Evolutionary conservation across 2,113 vertebrate species (phyloP), one percentile per base, ranked within the genome.

Genomic region (Eleginops maclovinus): DNA sequence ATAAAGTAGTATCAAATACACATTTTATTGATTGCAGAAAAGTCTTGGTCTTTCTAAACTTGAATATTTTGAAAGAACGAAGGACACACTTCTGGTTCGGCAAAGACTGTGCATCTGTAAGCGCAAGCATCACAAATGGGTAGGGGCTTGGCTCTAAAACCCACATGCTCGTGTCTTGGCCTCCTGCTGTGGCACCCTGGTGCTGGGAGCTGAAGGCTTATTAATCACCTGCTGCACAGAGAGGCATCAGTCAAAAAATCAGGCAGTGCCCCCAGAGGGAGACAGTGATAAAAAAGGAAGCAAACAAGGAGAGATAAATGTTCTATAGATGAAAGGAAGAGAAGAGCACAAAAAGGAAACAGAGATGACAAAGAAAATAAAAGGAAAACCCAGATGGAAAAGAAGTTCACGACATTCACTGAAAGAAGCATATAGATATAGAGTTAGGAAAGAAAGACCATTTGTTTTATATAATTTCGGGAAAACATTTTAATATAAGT

Each of bases 221-320:
- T 82, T 81, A 79, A 87, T 89, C 72, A 83, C 77, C 81, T 87
- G 83, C 75, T 75, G 81, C 86, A 86, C 69, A 63, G 59, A 61
- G 59, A 83, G 72, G 49, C 65, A 67, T 84, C 75, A 85, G 77
- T 73, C 75, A 72, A 62, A 54, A n/a, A 69, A 69, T 62, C 60
- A 14, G 26, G 54, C 72, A 22, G 31, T 22, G 70, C n/a, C 62
- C 79, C 72, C 54, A 65, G 73, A 77, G 75, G 71, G 13, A 65
- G 9, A 61, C n/a, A 17, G 54, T 13, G 26, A 74, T 16, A 50
- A 55, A 50, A 55, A 83, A 50, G 24, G 31, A 77, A 24, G 56
- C 10, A 54, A 62, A 11, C 51, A 49, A 54, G 26, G 31, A 15
- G 41, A 56, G 21, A 40, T 62, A 19, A 21, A 22, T 6, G 14